These are phyloP conservation scores for Parnassius orleans DNA, from an alignment of 2,888 invertebrate species.

Conservation along the genomic window DNA sequence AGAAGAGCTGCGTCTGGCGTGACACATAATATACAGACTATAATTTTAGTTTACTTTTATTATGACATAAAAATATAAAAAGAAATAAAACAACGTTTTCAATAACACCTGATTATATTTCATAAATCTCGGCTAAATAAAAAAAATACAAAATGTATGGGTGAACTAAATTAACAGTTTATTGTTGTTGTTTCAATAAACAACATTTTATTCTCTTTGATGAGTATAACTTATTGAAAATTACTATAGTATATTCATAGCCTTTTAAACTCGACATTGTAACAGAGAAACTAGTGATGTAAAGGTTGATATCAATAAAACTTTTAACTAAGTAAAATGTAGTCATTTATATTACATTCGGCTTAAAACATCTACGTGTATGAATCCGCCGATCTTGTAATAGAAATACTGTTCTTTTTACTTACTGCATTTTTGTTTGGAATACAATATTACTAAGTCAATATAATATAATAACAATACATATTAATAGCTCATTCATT, in stretches of 20 bases:
- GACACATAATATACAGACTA: too few species aligned
- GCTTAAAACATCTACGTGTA: too few species aligned
- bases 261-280: too few species aligned
- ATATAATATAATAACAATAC: constrained; percentile 27
- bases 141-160: constrained; percentile 30
- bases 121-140: constrained; percentile 36
- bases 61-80: background rate
- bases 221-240: too few species aligned
- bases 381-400: background rate
- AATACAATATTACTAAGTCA: constrained; percentile 33
- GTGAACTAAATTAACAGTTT: constrained; percentile 20
- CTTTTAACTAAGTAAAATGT: too few species aligned
- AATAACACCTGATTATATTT: constrained; percentile 66
- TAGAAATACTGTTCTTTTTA: background rate
- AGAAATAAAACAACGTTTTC: constrained; percentile 41
- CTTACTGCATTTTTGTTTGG: background rate
- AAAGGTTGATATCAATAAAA: too few species aligned
- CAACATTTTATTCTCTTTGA: background rate
- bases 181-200: background rate
- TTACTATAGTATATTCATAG: too few species aligned
- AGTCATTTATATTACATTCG: too few species aligned
- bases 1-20: too few species aligned
- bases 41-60: background rate
- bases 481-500: too few species aligned
- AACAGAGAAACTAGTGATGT: too few species aligned